These are phyloP conservation scores for Petrocephalus microphthalmus DNA, from an alignment of 2,113 vertebrate genomes.

Conservation along the genomic window DNA sequence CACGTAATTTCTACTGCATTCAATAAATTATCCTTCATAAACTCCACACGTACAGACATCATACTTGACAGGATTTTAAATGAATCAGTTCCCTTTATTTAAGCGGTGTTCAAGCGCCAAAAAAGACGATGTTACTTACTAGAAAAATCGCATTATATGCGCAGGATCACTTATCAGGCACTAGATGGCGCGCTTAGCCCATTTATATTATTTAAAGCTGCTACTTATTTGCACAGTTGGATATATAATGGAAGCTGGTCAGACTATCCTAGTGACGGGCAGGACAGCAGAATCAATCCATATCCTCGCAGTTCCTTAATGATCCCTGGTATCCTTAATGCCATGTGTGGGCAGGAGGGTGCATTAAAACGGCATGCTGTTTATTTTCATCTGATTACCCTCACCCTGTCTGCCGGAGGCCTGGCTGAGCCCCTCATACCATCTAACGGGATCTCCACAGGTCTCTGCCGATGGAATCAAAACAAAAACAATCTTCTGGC, in stretches of 20 bases:
- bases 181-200: conserved; percentile 29
- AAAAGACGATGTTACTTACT: background rate
- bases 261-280: background rate
- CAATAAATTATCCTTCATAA: background rate
- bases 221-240: background rate
- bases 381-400: conserved; percentile 28
- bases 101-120: background rate
- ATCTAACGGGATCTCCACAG: conserved; percentile 23
- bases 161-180: background rate
- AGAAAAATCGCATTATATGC: no score
- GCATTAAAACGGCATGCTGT: conserved; percentile 13
- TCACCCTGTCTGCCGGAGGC: conserved; percentile 22
- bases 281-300: background rate
- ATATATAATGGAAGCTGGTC: background rate
- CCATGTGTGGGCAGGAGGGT: background rate
- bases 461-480: conserved; percentile 27
- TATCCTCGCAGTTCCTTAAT: background rate
- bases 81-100: background rate
- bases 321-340: background rate
- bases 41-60: background rate
- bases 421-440: conserved; percentile 31
- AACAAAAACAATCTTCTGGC: conserved; percentile 33
- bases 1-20: background rate
- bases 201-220: background rate
- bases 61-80: background rate